Base-by-base conservation (phyloP, 1,140 invertebrate genomes). In the Cydia amplana region DNA sequence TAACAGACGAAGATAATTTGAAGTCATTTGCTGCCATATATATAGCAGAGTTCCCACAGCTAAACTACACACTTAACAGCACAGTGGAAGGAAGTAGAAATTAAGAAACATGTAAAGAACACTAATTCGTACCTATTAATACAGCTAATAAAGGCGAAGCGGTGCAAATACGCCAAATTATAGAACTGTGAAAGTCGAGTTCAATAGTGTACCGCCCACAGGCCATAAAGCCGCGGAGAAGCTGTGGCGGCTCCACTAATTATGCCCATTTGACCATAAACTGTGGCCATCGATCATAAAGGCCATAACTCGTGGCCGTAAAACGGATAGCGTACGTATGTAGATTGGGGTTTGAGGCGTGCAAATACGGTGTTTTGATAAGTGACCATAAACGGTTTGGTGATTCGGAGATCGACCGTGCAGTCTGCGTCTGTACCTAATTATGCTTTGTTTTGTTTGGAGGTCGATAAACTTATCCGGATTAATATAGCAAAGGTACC, bases 231-330 rank as follows among this genome's bases (percentile, higher is more conserved):
- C 78, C 80, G 80, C 82, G 78, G 84, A 79, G 79, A 78, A 70
- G 65, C 28, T 40, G 28, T 73, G 75, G 76, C 72, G 79, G 78
- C 74, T 67, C 64, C 82, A 83, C 88, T 90, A 90, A 90, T 90
- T 90, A 89, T 83, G 83, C 79, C 82, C 86, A 89, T 89, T 88
- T 85, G 83, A 81, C 80, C 85, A 87, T 90, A 90, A 90, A 90
- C 80, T 77, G 80, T 85, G 86, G 84, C 83, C 88, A 90, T 90
- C 81, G 82, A 88, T 89, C 88, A 89, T 90, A 90, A 90, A 90
- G 78, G 78, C 83, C 85, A 89, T 88, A 89, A 87, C 86, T 87
- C 74, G 79, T 79, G 82, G 80, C 82, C 81, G 81, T 87, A 88
- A 65, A 75, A 65, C 28, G 32, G 55, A 74, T 64, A 72, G n/a